Evolutionary conservation across 2,888 invertebrate genomes (phyloP).

Genomic region (Apamea crenata): DNA sequence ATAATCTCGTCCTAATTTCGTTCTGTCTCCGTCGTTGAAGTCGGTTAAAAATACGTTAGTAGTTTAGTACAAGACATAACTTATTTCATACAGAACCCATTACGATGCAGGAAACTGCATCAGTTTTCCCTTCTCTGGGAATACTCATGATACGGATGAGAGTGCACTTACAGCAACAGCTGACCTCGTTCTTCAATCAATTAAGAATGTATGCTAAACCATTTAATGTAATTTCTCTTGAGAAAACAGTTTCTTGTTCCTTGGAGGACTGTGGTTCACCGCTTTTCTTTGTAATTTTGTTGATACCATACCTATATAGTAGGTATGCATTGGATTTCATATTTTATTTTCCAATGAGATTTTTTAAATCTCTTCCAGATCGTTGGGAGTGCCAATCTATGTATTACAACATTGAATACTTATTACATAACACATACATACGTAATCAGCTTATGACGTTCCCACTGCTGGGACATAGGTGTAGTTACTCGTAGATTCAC

Average conservation of each 20-base stretch:
- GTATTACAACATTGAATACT: neutral
- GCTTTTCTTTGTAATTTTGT: neutral
- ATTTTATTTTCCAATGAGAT: neutral
- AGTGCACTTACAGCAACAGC: conserved; percentile 14
- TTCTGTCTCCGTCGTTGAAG: no score
- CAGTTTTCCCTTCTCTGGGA: neutral
- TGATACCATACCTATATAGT: neutral
- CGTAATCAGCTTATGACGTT: no score
- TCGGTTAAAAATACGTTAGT: neutral
- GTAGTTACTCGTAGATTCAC: no score
- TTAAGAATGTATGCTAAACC: conserved; percentile 31
- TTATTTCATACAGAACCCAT: neutral
- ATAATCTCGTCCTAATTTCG: neutral
- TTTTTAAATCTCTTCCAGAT: neutral
- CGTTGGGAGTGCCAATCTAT: neutral
- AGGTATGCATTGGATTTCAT: neutral
- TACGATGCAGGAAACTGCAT: neutral
- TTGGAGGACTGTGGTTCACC: no score
- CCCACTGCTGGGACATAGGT: no score
- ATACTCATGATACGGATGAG: conserved; percentile 4
- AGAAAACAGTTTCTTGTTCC: conserved; percentile 8
- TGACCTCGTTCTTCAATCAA: conserved; percentile 17
- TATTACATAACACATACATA: no score
- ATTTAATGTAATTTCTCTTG: conserved; percentile 22
- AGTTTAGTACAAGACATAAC: neutral